Base-by-base conservation (phyloP, 2,797 vertebrate genomes). In the Eleutherodactylus coqui region DNA sequence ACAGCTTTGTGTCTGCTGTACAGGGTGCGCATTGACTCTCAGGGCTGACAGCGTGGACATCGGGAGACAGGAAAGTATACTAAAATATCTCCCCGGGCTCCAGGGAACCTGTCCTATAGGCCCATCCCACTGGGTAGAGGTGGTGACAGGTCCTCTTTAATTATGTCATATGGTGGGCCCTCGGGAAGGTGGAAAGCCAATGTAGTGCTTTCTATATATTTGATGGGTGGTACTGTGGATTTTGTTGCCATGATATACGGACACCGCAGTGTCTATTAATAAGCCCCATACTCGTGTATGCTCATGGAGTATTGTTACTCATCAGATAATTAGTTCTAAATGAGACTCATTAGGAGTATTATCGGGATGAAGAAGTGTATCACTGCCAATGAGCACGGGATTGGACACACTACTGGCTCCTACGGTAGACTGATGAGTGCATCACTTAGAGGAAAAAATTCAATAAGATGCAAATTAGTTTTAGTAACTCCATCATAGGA, bases 361-460 rank as follows among this genome's bases (percentile, higher is more conserved):
- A 73, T 36, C 24, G 67, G 19, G 67, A 27, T 24, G 43, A 45
- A 73, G 16, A 24, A 16, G 11, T 72, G 21, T 3, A 10, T 73
- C 45, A 43, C 24, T 45, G 21, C 70, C 45, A 45, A 73, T 73
- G 24, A 8, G 10, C 24, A 2, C 27, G 2, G 43, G 27, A 73
- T 43, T 73, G 41, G 24, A 73, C 70, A 45, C 41, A 4, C 41
- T 45, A 45, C 70, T 1, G 70, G 2, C 70, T 73, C 5, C 45
- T 27, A 72, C 9, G n/a, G 69, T 45, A 72, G 69, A 72, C 8
- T n/a, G 41, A 73, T 73, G 70, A 13, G n/a, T 45, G 70, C 45
- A 43, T 73, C 27, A 27, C 24, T 45, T 45, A 2, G 0, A 45
- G n/a, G n/a, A n/a, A n/a, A n/a, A n/a, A n/a, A n/a, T n/a, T n/a